Percentiles rank a stretch among this genome's conserved stretches.
These are phyloP conservation scores for Pocillopora meandrina DNA, from an alignment of 92 coral and sea anemone genomes.

Conservation along the genomic window DNA sequence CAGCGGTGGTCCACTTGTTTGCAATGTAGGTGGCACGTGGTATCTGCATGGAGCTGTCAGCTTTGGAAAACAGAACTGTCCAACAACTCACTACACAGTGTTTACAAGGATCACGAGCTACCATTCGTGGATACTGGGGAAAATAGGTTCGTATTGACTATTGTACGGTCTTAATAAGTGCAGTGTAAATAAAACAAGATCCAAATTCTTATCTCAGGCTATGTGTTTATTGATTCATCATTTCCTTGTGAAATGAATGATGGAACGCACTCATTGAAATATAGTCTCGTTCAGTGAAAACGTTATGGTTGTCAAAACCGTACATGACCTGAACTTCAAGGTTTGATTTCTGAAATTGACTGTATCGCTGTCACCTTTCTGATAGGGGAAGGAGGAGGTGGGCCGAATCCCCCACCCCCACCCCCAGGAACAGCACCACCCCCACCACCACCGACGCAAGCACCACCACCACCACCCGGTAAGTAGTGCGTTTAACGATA, in stretches of 20 bases:
- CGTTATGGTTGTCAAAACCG: no score
- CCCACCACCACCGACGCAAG: slow-evolving; percentile 18
- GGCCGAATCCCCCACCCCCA: slow-evolving; percentile 16
- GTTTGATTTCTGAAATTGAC: background rate
- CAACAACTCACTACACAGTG: slow-evolving; percentile 70
- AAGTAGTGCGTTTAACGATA: background rate
- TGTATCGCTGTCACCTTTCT: background rate
- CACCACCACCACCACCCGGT: slow-evolving; percentile 47
- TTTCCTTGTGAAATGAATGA: no score
- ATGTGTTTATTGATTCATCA: no score
- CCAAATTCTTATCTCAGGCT: no score
- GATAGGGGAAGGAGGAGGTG: slow-evolving; percentile 23
- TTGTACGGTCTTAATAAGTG: no score
- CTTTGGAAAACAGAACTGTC: slow-evolving; percentile 63
- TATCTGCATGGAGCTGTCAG: slow-evolving; percentile 77
- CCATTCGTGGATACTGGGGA: slow-evolving; percentile 55
- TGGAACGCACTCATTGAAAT: no score
- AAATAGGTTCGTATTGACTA: slow-evolving; percentile 39
- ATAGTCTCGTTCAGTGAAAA: no score
- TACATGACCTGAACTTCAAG: background rate
- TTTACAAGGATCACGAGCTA: slow-evolving; percentile 63
- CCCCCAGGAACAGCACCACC: slow-evolving; percentile 4
- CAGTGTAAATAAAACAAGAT: no score
- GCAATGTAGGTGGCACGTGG: slow-evolving; percentile 72
- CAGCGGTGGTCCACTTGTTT: slow-evolving; percentile 78